phyloP scores from a whole-genome alignment of 2,113 vertebrate genomes.

The Aviceda subcristata region DNA sequence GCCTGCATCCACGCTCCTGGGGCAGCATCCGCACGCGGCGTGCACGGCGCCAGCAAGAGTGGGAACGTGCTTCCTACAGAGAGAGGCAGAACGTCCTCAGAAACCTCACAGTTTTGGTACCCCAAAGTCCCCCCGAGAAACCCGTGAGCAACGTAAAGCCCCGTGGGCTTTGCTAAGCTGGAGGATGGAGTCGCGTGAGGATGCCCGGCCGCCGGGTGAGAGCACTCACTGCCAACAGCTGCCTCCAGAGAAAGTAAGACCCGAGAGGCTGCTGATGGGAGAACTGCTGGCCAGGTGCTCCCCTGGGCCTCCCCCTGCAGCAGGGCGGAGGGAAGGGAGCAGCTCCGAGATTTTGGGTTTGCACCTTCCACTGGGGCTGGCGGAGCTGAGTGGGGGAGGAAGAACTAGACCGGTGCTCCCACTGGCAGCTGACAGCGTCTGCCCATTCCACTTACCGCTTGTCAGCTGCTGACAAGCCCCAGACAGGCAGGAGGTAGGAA shows the following conservation, averaged over 20 bases:
- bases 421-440: not conserved
- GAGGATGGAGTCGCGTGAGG: rapidly evolving
- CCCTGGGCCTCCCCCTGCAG: not conserved
- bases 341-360: not conserved
- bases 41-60: rapidly evolving
- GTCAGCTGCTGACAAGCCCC: not conserved
- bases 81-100: not conserved
- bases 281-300: not conserved
- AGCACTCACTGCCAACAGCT: rapidly evolving
- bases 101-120: not conserved
- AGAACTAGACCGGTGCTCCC: not conserved
- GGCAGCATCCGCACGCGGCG: rapidly evolving
- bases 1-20: rapidly evolving
- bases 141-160: rapidly evolving
- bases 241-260: too few relatives aligned
- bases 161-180: not conserved
- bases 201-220: rapidly evolving
- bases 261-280: not conserved
- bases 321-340: not conserved
- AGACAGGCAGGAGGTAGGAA: not conserved
- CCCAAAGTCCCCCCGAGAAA: not conserved
- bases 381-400: not conserved
- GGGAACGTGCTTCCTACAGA: rapidly evolving
- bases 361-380: not conserved
- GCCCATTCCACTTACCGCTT: not conserved